These are phyloP conservation scores for Cephus spinipes DNA, from an alignment of 2,888 invertebrate species.

Conservation along the genomic window DNA sequence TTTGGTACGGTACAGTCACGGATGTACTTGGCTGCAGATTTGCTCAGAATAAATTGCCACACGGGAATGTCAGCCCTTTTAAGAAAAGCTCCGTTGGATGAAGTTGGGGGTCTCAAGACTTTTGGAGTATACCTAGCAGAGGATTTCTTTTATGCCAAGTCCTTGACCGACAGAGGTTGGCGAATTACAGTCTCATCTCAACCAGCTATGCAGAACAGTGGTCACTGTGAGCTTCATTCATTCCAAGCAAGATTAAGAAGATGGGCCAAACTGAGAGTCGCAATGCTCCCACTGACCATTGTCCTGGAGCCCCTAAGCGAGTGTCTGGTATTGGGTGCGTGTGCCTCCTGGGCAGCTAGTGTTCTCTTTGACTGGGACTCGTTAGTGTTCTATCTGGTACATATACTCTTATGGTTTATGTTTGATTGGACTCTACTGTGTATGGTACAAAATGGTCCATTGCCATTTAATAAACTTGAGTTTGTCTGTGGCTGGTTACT, in stretches of 20 bases:
- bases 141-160: constrained; percentile 97
- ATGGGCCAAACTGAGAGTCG: constrained; percentile 95
- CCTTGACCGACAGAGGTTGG: constrained; percentile 90
- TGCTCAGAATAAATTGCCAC: constrained; percentile 94
- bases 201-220: constrained; percentile 96
- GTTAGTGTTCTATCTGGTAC: constrained; percentile 91
- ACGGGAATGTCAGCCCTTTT: constrained; percentile 98
- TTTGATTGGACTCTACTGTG: constrained; percentile 94
- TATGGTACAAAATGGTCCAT: constrained; percentile 90
- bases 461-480: constrained; percentile 95
- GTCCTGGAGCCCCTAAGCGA: constrained; percentile 95
- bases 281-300: constrained; percentile 94
- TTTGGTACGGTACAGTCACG: constrained; percentile 98
- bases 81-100: constrained; percentile 89
- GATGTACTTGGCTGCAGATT: constrained; percentile 93
- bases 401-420: constrained; percentile 94
- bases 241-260: constrained; percentile 88
- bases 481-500: constrained; percentile 96
- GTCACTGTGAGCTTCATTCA: constrained; percentile 84
- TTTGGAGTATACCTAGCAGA: constrained; percentile 97
- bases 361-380: constrained; percentile 89
- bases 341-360: constrained; percentile 89
- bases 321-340: constrained; percentile 93
- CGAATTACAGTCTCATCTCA: constrained; percentile 89
- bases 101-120: constrained; percentile 89